These are phyloP conservation scores for Sebastiscus tertius DNA, from an alignment of 2,797 vertebrate genomes.

Conservation along the genomic window DNA sequence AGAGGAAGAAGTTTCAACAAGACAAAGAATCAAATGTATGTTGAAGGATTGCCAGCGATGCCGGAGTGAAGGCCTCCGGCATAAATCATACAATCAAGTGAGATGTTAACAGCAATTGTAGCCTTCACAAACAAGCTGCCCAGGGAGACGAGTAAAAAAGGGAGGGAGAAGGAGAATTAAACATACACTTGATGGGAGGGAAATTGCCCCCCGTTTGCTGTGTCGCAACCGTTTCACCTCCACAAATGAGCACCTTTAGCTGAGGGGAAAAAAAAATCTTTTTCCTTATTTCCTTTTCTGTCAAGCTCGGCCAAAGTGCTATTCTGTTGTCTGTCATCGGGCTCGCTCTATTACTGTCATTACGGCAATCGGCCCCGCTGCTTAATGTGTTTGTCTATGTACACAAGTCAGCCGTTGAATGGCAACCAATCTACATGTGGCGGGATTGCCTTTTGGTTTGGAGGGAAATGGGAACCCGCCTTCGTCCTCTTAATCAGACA, in stretches of 20 bases:
- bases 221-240: constrained; percentile 61
- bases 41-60: constrained; percentile 38
- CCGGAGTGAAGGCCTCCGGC: constrained; percentile 36
- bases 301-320: constrained; percentile 72
- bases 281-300: constrained; percentile 77
- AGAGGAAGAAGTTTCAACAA: background rate
- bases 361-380: constrained; percentile 66
- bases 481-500: constrained; percentile 74
- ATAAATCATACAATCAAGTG: constrained; percentile 69
- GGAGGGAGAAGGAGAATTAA: constrained; percentile 75
- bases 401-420: constrained; percentile 75
- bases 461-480: constrained; percentile 63
- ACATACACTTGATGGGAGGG: constrained; percentile 69
- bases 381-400: constrained; percentile 82
- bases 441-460: constrained; percentile 54
- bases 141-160: constrained; percentile 46
- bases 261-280: constrained; percentile 40
- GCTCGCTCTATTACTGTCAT: constrained; percentile 81
- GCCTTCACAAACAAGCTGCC: constrained; percentile 60
- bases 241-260: constrained; percentile 74
- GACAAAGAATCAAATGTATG: constrained; percentile 12
- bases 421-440: constrained; percentile 83
- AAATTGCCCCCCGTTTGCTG: constrained; percentile 62
- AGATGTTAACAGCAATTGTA: constrained; percentile 80
- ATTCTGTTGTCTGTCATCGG: constrained; percentile 75